phyloP scores from a whole-genome alignment of 2,797 vertebrate genomes.

The Trichosurus vulpecula region DNA sequence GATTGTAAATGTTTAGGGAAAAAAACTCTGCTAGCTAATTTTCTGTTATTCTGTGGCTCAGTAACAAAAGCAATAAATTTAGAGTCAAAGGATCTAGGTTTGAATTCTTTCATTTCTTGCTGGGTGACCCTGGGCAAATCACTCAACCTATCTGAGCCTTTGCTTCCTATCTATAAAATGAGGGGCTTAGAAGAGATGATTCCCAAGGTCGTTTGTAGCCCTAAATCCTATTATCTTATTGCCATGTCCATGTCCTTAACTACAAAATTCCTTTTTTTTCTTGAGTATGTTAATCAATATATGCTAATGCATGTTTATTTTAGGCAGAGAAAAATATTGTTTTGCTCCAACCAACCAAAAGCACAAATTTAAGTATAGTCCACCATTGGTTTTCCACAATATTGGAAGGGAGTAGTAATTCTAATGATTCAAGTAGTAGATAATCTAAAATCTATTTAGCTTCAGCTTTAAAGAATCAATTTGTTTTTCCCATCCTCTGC shows the following conservation, averaged over 20 bases:
- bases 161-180: not conserved
- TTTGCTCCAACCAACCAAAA: not conserved
- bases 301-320: not conserved
- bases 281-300: not conserved
- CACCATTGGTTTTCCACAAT: not conserved
- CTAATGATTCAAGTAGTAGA: not conserved
- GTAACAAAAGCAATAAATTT: not conserved
- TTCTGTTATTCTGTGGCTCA: not conserved
- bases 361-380: not conserved
- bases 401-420: not conserved
- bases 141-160: not conserved
- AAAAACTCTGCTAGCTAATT: not conserved
- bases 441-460: not conserved
- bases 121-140: not conserved
- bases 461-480: not conserved
- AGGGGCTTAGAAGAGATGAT: not conserved
- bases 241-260: not conserved
- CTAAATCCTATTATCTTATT: not conserved
- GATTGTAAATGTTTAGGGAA: not conserved
- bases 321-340: not conserved
- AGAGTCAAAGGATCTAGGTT: not conserved
- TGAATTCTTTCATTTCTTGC: not conserved
- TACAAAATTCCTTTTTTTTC: not conserved
- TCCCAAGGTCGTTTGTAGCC: not conserved
- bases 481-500: not conserved